A percentile compares a stretch with the other conserved stretches of the same genome.
Evolutionary conservation across 2,888 invertebrate genomes (phyloP).

Genomic region (Pseudoips prasinana): DNA sequence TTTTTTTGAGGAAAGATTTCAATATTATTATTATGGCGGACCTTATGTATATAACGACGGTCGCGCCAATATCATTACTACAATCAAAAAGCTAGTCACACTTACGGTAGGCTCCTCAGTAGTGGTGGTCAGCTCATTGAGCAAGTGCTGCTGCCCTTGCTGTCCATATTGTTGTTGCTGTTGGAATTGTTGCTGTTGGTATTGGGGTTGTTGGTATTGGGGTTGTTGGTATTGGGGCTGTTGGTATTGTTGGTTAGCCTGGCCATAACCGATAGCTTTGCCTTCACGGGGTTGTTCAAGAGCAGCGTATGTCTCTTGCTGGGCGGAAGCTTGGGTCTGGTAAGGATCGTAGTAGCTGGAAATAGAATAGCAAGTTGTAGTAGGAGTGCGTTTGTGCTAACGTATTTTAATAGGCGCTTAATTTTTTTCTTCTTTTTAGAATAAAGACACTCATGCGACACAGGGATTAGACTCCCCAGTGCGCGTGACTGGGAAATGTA

Average conservation of each 20-base stretch:
- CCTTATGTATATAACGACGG: too few species aligned
- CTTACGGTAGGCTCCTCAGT: slow-evolving; percentile 65
- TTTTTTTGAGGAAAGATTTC: too few species aligned
- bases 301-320: slow-evolving; percentile 21
- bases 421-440: too few species aligned
- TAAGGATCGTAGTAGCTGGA: slow-evolving; percentile 24
- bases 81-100: too few species aligned
- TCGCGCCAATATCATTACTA: too few species aligned
- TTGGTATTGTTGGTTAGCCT: slow-evolving; percentile 25
- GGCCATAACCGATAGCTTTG: slow-evolving; percentile 32
- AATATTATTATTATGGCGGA: too few species aligned
- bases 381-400: too few species aligned
- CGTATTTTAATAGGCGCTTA: too few species aligned
- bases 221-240: slow-evolving; percentile 9
- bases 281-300: slow-evolving; percentile 38
- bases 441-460: too few species aligned
- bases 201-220: slow-evolving; percentile 11
- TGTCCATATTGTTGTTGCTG: slow-evolving; percentile 24
- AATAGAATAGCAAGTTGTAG: too few species aligned
- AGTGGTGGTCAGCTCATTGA: not conserved
- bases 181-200: slow-evolving; percentile 16
- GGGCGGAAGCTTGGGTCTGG: slow-evolving; percentile 30
- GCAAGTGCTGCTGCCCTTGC: slow-evolving; percentile 6
- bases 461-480: too few species aligned
- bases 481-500: too few species aligned